These are phyloP conservation scores for Elephas maximus DNA, from an alignment of 2,113 vertebrate species.

Conservation along the genomic window DNA sequence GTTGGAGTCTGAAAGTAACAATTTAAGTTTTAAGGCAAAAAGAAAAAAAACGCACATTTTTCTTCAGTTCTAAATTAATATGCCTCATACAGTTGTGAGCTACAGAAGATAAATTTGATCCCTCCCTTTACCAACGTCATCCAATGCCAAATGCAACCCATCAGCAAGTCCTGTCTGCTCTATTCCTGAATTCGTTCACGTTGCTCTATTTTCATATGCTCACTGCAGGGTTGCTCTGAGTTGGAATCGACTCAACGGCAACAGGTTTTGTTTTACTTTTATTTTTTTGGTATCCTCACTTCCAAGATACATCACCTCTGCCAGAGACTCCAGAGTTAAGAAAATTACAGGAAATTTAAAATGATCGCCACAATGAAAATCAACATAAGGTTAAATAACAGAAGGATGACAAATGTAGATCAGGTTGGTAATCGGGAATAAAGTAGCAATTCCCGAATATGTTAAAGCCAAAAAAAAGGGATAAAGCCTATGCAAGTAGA, in stretches of 20 bases:
- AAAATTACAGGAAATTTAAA: not conserved
- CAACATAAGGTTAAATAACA: not conserved
- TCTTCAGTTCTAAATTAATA: not conserved
- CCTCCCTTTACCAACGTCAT: not conserved
- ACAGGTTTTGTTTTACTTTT: no score
- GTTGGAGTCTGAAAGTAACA: slow-evolving; percentile 71
- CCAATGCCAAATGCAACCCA: not conserved
- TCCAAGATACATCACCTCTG: not conserved
- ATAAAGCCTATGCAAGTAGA: not conserved
- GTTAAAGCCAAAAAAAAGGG: not conserved
- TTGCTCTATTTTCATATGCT: not conserved
- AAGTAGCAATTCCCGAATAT: not conserved
- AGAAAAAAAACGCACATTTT: not conserved
- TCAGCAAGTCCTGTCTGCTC: no score
- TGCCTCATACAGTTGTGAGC: not conserved
- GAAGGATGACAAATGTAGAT: accelerated
- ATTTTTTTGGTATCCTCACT: not conserved
- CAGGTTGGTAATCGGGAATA: not conserved
- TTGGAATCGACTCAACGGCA: no score
- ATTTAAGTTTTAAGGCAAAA: not conserved
- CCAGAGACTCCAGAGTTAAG: not conserved
- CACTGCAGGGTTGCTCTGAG: no score
- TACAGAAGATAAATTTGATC: not conserved
- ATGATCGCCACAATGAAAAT: not conserved
- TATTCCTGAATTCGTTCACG: accelerated